These are phyloP conservation scores for Cichladusa arquata DNA, from an alignment of 2,113 vertebrate genomes.

Conservation along the genomic window DNA sequence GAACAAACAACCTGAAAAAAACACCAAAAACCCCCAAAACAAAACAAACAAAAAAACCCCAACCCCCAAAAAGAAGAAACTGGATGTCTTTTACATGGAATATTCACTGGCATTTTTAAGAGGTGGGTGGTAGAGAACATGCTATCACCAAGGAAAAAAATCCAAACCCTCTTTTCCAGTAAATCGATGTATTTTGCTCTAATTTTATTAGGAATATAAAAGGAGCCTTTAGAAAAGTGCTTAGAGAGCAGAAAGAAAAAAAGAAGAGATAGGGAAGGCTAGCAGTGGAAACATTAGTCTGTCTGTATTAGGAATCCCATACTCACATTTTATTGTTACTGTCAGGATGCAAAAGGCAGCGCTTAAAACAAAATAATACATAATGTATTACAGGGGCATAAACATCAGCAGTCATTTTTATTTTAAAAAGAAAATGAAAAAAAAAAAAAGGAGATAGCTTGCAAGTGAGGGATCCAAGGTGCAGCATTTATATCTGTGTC, in stretches of 20 bases:
- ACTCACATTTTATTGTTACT: slow-evolving; percentile 99
- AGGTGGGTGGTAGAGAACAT: slow-evolving; percentile 3
- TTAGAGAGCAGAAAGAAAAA: slow-evolving; percentile 90
- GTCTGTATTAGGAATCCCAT: slow-evolving; percentile 99
- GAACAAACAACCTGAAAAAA: not conserved
- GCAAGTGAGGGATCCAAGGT: slow-evolving; percentile 24
- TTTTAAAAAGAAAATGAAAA: slow-evolving; percentile 91
- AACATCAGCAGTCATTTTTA: slow-evolving; percentile 93
- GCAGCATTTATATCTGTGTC: slow-evolving; percentile 48
- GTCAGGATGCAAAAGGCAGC: slow-evolving; percentile 98
- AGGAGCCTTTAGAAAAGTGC: slow-evolving; percentile 95
- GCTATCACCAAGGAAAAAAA: slow-evolving; percentile 30
- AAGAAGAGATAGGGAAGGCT: slow-evolving; percentile 68
- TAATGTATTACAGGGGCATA: slow-evolving; percentile 92
- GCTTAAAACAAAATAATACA: slow-evolving; percentile 99
- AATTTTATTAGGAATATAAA: slow-evolving; percentile 97
- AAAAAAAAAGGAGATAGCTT: slow-evolving; percentile 43
- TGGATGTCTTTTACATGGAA: slow-evolving; percentile 48
- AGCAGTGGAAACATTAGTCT: slow-evolving; percentile 92
- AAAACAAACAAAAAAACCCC: not conserved
- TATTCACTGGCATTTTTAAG: slow-evolving; percentile 60
- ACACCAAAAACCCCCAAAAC: not conserved
- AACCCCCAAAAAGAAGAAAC: not conserved
- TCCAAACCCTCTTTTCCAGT: slow-evolving; percentile 79
- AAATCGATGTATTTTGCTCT: slow-evolving; percentile 87